These are phyloP conservation scores for Dasysyrphus albostriatus DNA, from an alignment of 2,888 invertebrate species.

Conservation along the genomic window DNA sequence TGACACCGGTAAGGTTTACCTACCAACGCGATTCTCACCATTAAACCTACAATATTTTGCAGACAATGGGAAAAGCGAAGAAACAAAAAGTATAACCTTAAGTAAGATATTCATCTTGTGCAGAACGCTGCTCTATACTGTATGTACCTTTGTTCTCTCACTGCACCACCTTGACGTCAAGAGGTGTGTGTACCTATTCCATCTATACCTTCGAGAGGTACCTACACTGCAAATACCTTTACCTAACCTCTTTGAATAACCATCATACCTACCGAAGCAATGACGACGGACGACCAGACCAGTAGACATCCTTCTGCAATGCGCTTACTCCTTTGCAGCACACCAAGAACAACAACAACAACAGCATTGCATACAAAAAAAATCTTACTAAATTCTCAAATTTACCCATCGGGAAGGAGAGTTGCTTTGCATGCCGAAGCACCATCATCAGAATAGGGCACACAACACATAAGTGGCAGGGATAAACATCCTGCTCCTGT, in stretches of 20 bases:
- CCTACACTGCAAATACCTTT: constrained; percentile 47
- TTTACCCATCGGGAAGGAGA: constrained; percentile 25
- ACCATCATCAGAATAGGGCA: constrained; percentile 34
- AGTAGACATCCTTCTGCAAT: constrained; percentile 62
- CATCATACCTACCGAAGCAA: not conserved
- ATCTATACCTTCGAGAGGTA: constrained; percentile 9
- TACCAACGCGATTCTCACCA: constrained; percentile 36
- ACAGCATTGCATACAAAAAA: not conserved
- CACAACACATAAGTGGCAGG: constrained; percentile 59
- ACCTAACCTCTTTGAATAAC: not conserved
- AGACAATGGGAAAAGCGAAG: constrained; percentile 40
- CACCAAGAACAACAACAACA: constrained; percentile 8
- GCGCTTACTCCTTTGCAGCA: constrained; percentile 51
- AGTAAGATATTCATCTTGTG: constrained; percentile 65
- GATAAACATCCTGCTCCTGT: constrained; percentile 58
- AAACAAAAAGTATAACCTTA: constrained; percentile 16
- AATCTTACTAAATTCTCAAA: constrained; percentile 44
- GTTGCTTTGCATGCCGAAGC: constrained; percentile 18
- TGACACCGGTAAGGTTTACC: constrained; percentile 18
- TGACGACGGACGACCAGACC: not conserved
- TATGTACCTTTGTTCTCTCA: not conserved
- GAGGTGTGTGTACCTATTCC: constrained; percentile 36
- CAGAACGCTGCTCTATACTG: not conserved
- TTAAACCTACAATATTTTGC: constrained; percentile 10
- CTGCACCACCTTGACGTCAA: constrained; percentile 41